Conservation (phyloP, 2,888 invertebrate genomes). For the Scaptomyza flava region DNA sequence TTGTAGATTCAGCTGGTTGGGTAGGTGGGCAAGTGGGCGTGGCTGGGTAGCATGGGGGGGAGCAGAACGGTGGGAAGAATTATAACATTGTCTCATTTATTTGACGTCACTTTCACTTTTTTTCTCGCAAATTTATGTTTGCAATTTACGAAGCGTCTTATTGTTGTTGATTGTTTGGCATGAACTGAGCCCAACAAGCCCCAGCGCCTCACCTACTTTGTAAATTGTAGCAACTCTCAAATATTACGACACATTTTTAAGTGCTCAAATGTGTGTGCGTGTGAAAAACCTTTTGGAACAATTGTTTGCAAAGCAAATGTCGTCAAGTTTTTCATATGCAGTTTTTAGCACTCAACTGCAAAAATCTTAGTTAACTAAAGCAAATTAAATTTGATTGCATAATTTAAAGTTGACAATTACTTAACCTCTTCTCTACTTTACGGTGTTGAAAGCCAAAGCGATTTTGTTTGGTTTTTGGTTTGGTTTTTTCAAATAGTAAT, state of each 20-base stretch:
- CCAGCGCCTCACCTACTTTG: constrained; percentile 1
- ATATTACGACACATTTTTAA: constrained; percentile 1
- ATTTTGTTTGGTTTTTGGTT: too few species aligned
- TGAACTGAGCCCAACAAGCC: constrained; percentile 28
- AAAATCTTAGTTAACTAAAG: constrained; percentile 11
- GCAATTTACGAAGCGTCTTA: constrained; percentile 43
- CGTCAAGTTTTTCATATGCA: constrained; percentile 26
- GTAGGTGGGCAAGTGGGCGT: constrained; percentile 29
- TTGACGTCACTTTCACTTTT: constrained; percentile 63
- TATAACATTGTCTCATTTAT: constrained; percentile 13
- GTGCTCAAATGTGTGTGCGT: constrained; percentile 15
- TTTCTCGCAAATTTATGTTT: constrained; percentile 58
- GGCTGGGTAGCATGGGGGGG: constrained; percentile 7
- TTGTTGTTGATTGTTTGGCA: constrained; percentile 20
- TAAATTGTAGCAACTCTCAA: constrained; percentile 21
- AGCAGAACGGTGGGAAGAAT: neutral
- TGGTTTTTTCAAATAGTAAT: too few species aligned
- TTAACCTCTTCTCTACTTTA: neutral
- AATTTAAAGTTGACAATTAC: constrained; percentile 3
- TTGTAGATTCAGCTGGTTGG: neutral
- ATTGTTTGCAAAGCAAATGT: constrained; percentile 35
- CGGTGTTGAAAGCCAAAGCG: too few species aligned
- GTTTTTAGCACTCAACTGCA: constrained; percentile 6
- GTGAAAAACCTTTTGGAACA: constrained; percentile 31
- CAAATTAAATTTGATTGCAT: constrained; percentile 22